A percentile compares a stretch with the other conserved stretches of the same genome.
These are phyloP conservation scores for Reticulitermes speratus DNA, from an alignment of 1,140 invertebrate species.

Conservation along the genomic window DNA sequence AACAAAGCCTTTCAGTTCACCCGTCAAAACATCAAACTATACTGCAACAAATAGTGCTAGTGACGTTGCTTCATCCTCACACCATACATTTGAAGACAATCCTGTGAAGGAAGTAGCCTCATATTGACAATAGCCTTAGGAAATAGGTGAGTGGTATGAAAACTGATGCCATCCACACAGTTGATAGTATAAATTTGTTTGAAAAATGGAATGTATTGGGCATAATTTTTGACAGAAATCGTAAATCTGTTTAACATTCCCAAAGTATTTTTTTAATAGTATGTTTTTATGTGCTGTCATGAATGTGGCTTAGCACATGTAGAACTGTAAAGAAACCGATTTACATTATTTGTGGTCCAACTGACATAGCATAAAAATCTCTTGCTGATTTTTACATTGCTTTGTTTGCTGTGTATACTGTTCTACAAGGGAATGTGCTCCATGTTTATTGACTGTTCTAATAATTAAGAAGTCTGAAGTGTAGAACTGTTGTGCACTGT, in stretches of 20 bases:
- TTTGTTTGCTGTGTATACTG: neutral
- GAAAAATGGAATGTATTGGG: neutral
- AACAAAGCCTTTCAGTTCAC: neutral
- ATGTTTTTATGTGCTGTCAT: neutral
- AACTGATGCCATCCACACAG: slow-evolving; percentile 6
- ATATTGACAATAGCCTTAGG: neutral
- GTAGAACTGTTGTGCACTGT: neutral
- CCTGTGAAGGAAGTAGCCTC: neutral
- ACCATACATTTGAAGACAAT: neutral
- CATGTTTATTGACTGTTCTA: neutral
- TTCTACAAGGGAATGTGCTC: neutral
- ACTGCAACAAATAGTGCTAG: neutral
- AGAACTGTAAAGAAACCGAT: neutral
- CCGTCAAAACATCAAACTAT: neutral
- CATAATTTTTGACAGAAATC: neutral
- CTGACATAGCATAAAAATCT: neutral
- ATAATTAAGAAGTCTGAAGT: neutral
- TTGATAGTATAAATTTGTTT: neutral
- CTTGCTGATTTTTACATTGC: neutral
- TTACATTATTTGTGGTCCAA: slow-evolving; percentile 14
- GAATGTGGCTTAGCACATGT: neutral
- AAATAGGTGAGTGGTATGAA: neutral
- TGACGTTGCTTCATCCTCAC: neutral
- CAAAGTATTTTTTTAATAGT: neutral
- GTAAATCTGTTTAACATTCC: neutral